These are phyloP conservation scores for Tetramorium alpestre DNA, from an alignment of 1,140 invertebrate genomes.

Conservation along the genomic window DNA sequence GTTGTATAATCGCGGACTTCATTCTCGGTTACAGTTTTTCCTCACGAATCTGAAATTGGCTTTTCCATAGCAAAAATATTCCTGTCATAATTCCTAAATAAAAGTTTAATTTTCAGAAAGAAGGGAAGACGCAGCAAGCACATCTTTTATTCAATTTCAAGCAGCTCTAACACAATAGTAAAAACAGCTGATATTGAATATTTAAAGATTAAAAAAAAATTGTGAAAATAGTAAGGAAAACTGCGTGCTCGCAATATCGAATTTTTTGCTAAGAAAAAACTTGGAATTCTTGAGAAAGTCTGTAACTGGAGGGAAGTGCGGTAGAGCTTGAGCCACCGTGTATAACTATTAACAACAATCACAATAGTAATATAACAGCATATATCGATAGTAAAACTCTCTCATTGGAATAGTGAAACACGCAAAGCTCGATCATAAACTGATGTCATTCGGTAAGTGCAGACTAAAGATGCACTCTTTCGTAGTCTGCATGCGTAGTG, in stretches of 20 bases:
- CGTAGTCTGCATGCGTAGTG: neutral
- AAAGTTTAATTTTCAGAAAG: neutral
- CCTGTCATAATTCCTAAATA: neutral
- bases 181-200: neutral
- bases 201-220: neutral
- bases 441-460: conserved; percentile 51
- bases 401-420: conserved; percentile 67
- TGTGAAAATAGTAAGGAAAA: neutral
- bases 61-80: neutral
- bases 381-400: conserved; percentile 48
- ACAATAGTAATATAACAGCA: conserved; percentile 39
- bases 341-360: conserved; percentile 50
- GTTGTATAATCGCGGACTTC: conserved; percentile 46
- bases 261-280: conserved; percentile 10
- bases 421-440: conserved; percentile 66
- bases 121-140: neutral
- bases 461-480: neutral
- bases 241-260: neutral
- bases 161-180: neutral
- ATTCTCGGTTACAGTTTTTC: conserved; percentile 35
- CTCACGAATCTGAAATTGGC: conserved; percentile 4
- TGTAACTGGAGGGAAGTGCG: conserved; percentile 22
- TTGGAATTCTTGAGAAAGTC: conserved; percentile 5
- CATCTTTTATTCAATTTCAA: neutral
- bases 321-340: conserved; percentile 38